These are phyloP conservation scores for Oscheius sp. DNA, from an alignment of 2,888 invertebrate genomes.

Conservation along the genomic window DNA sequence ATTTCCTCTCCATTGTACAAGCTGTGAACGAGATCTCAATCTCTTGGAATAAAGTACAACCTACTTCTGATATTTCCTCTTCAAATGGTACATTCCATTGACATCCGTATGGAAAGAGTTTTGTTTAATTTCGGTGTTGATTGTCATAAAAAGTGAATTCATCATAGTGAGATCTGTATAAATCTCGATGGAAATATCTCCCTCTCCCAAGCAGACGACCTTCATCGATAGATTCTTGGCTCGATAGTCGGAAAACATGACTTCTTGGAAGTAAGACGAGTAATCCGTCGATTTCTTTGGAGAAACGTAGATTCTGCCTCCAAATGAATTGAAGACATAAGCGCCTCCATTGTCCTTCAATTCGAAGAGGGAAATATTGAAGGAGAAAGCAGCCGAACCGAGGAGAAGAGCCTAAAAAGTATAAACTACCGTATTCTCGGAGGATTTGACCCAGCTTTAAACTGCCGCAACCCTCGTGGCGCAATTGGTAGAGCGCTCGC, in stretches of 20 bases:
- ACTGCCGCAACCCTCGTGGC: too few relatives aligned
- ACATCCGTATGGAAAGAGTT: slow-evolving; percentile 46
- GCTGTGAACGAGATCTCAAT: not conserved
- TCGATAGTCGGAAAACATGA: not conserved
- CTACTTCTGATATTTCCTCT: slow-evolving; percentile 31
- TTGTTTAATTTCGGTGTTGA: slow-evolving; percentile 9
- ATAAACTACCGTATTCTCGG: too few relatives aligned
- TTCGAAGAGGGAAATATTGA: not conserved
- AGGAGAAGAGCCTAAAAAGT: not conserved
- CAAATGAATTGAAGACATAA: slow-evolving; percentile 8
- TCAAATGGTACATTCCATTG: slow-evolving; percentile 48
- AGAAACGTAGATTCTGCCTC: not conserved
- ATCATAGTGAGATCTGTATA: not conserved
- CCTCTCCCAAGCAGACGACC: slow-evolving; percentile 8
- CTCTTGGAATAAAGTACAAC: not conserved
- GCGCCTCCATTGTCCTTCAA: slow-evolving; percentile 21
- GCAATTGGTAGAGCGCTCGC: too few relatives aligned
- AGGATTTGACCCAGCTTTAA: too few relatives aligned
- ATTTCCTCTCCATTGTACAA: slow-evolving; percentile 1
- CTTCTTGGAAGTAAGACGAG: not conserved
- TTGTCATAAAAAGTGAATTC: slow-evolving; percentile 4
- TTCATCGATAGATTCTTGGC: not conserved
- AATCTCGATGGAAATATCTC: slow-evolving; percentile 11
- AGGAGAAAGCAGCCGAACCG: not conserved
- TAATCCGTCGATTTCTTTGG: not conserved